Conservation (phyloP, 2,888 invertebrate species). For the Hemistola chrysoprasaria region DNA sequence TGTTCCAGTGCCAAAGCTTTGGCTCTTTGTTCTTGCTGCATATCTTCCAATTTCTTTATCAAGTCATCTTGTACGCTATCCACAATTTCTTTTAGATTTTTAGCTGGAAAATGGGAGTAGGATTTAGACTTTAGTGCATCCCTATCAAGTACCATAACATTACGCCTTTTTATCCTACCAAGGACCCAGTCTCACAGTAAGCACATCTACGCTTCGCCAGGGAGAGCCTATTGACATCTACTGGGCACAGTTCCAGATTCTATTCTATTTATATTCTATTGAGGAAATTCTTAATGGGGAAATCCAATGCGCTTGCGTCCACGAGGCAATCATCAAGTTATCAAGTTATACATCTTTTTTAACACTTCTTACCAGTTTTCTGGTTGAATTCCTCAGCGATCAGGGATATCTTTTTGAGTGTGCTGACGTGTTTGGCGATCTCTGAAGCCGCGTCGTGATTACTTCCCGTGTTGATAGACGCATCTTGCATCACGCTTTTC, state of each 20-base stretch:
- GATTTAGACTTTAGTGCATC: too few relatives aligned
- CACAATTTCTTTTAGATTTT: conserved; percentile 72
- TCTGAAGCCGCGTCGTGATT: conserved; percentile 67
- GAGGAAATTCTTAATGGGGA: too few relatives aligned
- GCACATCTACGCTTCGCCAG: too few relatives aligned
- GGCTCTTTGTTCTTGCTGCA: conserved; percentile 51
- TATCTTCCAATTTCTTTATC: conserved; percentile 65
- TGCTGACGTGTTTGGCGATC: conserved; percentile 61
- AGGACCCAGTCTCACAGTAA: too few relatives aligned
- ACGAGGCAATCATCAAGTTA: too few relatives aligned
- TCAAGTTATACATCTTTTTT: too few relatives aligned
- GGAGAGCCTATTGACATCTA: too few relatives aligned
- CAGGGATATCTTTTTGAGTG: conserved; percentile 66
- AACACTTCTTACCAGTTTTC: conserved; percentile 58
- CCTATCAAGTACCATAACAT: too few relatives aligned
- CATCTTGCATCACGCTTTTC: conserved; percentile 45
- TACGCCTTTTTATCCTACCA: too few relatives aligned
- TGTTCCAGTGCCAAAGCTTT: conserved; percentile 12
- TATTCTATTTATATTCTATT: too few relatives aligned
- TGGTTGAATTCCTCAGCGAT: conserved; percentile 77
- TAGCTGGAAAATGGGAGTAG: conserved; percentile 58
- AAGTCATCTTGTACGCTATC: conserved; percentile 74
- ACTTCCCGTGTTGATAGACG: conserved; percentile 54
- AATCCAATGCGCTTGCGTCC: too few relatives aligned
- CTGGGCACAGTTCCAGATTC: too few relatives aligned